Percentiles rank a stretch among this genome's conserved stretches.
Conservation (phyloP, 2,888 invertebrate genomes). For the Himalopsyche japonica region DNA sequence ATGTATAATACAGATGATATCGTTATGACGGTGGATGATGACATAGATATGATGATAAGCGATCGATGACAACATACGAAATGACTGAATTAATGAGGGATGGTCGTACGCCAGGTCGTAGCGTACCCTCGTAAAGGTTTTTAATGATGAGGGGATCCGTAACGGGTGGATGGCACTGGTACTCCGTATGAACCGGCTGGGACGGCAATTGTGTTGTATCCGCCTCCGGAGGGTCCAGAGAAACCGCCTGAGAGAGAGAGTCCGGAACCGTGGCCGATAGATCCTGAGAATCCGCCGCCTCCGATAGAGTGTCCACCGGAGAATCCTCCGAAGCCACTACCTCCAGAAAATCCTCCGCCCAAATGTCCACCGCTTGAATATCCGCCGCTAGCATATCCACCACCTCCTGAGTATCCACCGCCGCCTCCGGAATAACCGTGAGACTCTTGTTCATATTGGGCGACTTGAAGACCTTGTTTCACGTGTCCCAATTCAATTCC, state of each 20-base stretch:
- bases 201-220: slow-evolving; percentile 38
- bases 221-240: slow-evolving; percentile 26
- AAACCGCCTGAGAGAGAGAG: slow-evolving; percentile 41
- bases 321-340: slow-evolving; percentile 46
- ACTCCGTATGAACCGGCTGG: slow-evolving; percentile 54
- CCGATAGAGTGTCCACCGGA: slow-evolving; percentile 43
- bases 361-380: slow-evolving; percentile 22
- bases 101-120: slow-evolving; percentile 44
- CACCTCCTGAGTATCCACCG: slow-evolving; percentile 46
- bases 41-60: slow-evolving; percentile 28
- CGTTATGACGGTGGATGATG: slow-evolving; percentile 19
- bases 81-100: slow-evolving; percentile 49
- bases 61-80: slow-evolving; percentile 27
- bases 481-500: slow-evolving; percentile 84
- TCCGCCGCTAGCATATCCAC: slow-evolving; percentile 45
- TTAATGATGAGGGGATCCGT: slow-evolving; percentile 55
- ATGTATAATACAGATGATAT: slow-evolving; percentile 46
- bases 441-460: slow-evolving; percentile 78
- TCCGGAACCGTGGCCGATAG: slow-evolving; percentile 7
- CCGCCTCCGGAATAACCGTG: slow-evolving; percentile 48
- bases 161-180: slow-evolving; percentile 53
- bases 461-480: slow-evolving; percentile 85
- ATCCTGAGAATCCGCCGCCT: background rate
- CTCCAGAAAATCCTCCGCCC: slow-evolving; percentile 44
- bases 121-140: background rate